Percentiles rank a stretch among this genome's conserved stretches.
Evolutionary conservation across 37 sponge, comb jelly and placozoan genomes (phyloP).

Genomic region (Chondrilla cf. caribensis): DNA sequence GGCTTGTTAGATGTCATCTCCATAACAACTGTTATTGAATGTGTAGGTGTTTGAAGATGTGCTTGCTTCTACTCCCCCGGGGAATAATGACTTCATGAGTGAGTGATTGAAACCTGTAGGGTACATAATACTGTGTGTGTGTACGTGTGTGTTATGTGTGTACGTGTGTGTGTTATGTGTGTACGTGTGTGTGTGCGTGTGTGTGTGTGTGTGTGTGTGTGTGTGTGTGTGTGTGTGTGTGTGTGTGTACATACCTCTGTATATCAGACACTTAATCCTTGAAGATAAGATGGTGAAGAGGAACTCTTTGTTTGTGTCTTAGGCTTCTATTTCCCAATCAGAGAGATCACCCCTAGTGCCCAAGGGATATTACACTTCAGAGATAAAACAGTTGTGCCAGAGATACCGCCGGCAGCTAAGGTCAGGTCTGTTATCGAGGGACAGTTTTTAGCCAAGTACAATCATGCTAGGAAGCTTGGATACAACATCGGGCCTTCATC

Average conservation of each 20-base stretch:
- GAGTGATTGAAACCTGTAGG: not conserved
- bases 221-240: not conserved
- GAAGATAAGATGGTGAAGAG: too few relatives aligned
- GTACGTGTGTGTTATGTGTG: too few relatives aligned
- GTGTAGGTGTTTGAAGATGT: conserved; percentile 63
- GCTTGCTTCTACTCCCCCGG: conserved; percentile 66
- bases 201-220: not conserved
- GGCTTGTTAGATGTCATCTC: not conserved
- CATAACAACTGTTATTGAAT: not conserved
- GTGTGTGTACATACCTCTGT: not conserved
- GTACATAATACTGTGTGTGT: not conserved
- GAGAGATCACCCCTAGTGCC: conserved; percentile 85
- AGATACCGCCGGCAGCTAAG: conserved; percentile 57
- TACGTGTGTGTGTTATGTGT: not conserved
- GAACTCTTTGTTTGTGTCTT: too few relatives aligned
- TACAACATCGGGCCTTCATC: conserved; percentile 52
- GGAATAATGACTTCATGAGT: conserved; percentile 85
- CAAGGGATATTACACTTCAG: conserved; percentile 48
- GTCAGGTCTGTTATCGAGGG: conserved; percentile 87
- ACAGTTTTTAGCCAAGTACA: conserved; percentile 84
- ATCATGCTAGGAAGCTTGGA: conserved; percentile 78
- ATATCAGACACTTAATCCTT: too few relatives aligned
- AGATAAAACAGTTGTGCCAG: conserved; percentile 15
- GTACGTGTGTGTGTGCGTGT: not conserved
- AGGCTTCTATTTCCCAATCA: conserved; percentile 76